Conservation (phyloP, 2,113 vertebrate genomes). For the Dermatemys mawii region DNA sequence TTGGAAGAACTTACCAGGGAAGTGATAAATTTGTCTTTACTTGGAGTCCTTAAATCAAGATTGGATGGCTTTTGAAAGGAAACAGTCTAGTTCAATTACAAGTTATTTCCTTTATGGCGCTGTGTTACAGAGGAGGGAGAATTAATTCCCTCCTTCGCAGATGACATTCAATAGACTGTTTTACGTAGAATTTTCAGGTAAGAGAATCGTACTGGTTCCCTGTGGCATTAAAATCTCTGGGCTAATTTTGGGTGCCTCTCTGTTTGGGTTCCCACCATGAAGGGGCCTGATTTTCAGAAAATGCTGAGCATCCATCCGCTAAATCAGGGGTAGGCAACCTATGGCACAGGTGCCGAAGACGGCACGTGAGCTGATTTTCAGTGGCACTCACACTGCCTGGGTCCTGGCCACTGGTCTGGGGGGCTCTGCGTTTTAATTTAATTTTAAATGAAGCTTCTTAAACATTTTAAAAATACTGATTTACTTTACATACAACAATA, state of each 20-base stretch:
- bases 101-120: neutral
- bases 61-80: neutral
- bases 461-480: too few relatives aligned
- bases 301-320: neutral
- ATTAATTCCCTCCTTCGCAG: neutral
- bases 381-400: too few relatives aligned
- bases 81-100: neutral
- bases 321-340: too few relatives aligned
- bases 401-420: too few relatives aligned
- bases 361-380: too few relatives aligned
- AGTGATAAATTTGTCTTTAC: neutral
- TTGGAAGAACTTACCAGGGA: neutral
- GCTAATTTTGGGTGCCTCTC: neutral
- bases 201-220: neutral
- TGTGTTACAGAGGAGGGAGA: neutral
- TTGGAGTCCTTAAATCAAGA: neutral
- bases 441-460: too few relatives aligned
- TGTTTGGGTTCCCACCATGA: neutral
- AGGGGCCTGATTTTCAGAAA: neutral
- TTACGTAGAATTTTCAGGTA: neutral
- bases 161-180: neutral
- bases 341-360: too few relatives aligned
- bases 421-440: too few relatives aligned
- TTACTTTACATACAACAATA: too few relatives aligned
- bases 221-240: neutral